Evolutionary conservation across 2,888 invertebrate species (phyloP).

Genomic region (Hydrotaea cyrtoneurina): DNA sequence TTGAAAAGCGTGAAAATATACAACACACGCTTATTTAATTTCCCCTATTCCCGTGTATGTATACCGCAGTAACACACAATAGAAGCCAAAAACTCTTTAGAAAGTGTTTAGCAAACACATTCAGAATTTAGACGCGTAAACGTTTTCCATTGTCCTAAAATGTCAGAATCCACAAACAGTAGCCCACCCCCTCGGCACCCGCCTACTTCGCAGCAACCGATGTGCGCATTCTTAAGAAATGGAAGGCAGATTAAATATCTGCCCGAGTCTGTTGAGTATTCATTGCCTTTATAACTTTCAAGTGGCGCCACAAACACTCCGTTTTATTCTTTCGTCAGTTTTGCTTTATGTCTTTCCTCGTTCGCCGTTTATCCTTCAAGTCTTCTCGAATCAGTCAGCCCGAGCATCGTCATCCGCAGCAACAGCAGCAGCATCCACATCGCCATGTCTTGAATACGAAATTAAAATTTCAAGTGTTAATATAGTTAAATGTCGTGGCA

Average conservation of each 20-base stretch:
- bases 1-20: conserved; percentile 54
- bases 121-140: conserved; percentile 60
- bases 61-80: conserved; percentile 33
- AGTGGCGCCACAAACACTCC: conserved; percentile 66
- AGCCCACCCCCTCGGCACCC: neutral
- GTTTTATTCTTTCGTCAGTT: conserved; percentile 41
- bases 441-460: conserved; percentile 69
- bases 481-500: conserved; percentile 57
- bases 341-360: conserved; percentile 14
- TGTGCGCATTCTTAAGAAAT: neutral
- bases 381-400: neutral
- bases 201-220: too few relatives aligned
- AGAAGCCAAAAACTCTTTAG: conserved; percentile 59
- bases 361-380: neutral
- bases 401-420: conserved; percentile 27
- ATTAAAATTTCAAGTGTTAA: conserved; percentile 69
- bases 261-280: conserved; percentile 22
- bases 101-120: conserved; percentile 65
- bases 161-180: neutral
- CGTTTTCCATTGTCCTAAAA: conserved; percentile 58
- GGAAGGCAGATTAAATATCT: conserved; percentile 1
- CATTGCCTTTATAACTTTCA: conserved; percentile 67
- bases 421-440: conserved; percentile 53
- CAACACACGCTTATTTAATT: conserved; percentile 43
- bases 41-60: neutral